Conservation (phyloP, 1,140 invertebrate genomes). For the Nixonia krombeini region DNA sequence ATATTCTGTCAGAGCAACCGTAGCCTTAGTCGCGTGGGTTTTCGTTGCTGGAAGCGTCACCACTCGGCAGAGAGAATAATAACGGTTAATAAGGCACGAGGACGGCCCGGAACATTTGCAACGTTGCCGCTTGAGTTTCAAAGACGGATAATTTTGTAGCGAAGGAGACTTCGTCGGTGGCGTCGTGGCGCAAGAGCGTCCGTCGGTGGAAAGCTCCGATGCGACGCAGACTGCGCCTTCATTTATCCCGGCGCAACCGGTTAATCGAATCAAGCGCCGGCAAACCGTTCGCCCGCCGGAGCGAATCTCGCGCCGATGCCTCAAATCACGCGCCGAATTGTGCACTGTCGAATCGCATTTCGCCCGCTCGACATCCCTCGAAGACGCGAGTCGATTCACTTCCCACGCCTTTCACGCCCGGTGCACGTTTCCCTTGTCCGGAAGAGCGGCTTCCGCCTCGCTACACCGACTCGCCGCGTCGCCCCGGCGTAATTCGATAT, state of each 20-base stretch:
- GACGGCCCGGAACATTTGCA: no score
- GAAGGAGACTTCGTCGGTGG: neutral
- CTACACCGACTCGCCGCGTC: no score
- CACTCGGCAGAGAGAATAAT: neutral
- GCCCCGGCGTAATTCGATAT: no score
- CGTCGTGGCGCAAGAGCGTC: neutral
- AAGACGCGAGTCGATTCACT: neutral
- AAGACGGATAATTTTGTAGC: neutral
- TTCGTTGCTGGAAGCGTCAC: no score
- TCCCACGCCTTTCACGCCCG: no score
- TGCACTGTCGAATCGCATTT: slow-evolving; percentile 45
- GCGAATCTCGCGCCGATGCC: slow-evolving; percentile 42
- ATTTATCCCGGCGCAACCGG: slow-evolving; percentile 10
- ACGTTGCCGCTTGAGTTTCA: neutral
- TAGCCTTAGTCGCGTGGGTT: no score
- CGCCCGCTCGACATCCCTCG: neutral
- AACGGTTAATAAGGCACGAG: no score
- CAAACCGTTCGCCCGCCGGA: slow-evolving; percentile 17
- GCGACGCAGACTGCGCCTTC: slow-evolving; percentile 8
- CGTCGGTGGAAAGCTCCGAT: slow-evolving; percentile 1
- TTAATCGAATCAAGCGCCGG: slow-evolving; percentile 46
- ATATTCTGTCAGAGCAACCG: no score
- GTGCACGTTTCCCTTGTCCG: no score
- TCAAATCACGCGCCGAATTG: slow-evolving; percentile 54
- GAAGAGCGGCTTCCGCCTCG: no score